A percentile compares a stretch with the other conserved stretches of the same genome.
Evolutionary conservation across 2,888 invertebrate genomes (phyloP).

Genomic region (Asteroscopus sphinx): DNA sequence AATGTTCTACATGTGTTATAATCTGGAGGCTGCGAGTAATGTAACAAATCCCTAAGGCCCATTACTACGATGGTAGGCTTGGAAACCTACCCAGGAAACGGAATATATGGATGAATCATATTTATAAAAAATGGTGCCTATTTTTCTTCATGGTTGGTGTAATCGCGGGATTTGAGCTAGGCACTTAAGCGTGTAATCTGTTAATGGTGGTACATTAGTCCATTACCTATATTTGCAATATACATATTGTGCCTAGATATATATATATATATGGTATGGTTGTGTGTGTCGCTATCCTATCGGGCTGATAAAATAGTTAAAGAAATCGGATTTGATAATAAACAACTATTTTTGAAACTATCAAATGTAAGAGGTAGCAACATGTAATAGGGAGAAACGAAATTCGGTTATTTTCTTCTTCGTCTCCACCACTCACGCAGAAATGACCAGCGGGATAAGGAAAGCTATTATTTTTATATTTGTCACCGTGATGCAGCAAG

Average conservation of each 20-base stretch:
- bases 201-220: not conserved
- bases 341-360: too few relatives aligned
- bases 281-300: too few relatives aligned
- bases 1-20: conserved; percentile 45
- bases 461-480: conserved; percentile 35
- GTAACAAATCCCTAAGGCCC: conserved; percentile 34
- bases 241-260: too few relatives aligned
- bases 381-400: too few relatives aligned
- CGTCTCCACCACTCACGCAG: conserved; percentile 19
- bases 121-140: conserved; percentile 28
- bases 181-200: conserved; percentile 5
- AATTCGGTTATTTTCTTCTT: too few relatives aligned
- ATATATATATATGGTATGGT: too few relatives aligned
- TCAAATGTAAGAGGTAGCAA: too few relatives aligned
- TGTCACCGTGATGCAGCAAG: conserved; percentile 41
- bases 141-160: conserved; percentile 11
- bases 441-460: conserved; percentile 24
- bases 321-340: too few relatives aligned
- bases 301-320: too few relatives aligned
- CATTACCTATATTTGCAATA: not conserved
- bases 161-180: conserved; percentile 12
- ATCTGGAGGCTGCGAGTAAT: conserved; percentile 32
- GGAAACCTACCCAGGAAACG: conserved; percentile 25
- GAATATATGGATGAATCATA: conserved; percentile 22
- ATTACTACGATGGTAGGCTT: conserved; percentile 23